Evolutionary conservation across 2,113 vertebrate genomes (phyloP).

Genomic region (Vulpes vulpes): DNA sequence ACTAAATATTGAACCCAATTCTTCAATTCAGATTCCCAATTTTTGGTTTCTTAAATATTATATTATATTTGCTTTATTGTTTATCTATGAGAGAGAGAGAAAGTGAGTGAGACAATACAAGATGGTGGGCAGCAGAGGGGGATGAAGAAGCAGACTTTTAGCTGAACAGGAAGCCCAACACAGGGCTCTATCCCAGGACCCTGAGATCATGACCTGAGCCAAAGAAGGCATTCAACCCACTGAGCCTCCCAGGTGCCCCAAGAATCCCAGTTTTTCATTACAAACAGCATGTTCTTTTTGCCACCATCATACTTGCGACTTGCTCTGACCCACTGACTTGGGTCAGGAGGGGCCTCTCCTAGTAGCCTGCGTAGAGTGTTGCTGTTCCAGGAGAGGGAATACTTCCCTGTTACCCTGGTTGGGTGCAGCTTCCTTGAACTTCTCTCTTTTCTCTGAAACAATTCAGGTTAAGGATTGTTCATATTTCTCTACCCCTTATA

Average conservation of each 20-base stretch:
- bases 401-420: fast-evolving
- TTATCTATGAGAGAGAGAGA: neutral
- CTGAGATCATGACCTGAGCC: neutral
- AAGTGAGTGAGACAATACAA: neutral
- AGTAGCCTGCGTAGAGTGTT: no score
- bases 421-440: neutral
- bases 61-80: neutral
- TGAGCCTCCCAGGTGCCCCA: neutral
- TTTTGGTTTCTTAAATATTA: neutral
- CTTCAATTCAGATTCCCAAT: neutral
- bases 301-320: no score
- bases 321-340: neutral
- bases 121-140: neutral
- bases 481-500: neutral
- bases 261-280: neutral
- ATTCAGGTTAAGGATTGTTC: neutral
- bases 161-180: neutral
- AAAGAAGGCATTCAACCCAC: neutral
- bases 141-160: neutral
- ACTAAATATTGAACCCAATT: neutral
- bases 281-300: neutral
- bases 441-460: neutral
- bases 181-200: neutral
- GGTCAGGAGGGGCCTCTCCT: fast-evolving
- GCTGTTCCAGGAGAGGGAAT: neutral